A percentile compares a stretch with the other conserved stretches of the same genome.
These are phyloP conservation scores for Montipora cactus DNA, from an alignment of 64 coral and sea anemone species.

Conservation along the genomic window DNA sequence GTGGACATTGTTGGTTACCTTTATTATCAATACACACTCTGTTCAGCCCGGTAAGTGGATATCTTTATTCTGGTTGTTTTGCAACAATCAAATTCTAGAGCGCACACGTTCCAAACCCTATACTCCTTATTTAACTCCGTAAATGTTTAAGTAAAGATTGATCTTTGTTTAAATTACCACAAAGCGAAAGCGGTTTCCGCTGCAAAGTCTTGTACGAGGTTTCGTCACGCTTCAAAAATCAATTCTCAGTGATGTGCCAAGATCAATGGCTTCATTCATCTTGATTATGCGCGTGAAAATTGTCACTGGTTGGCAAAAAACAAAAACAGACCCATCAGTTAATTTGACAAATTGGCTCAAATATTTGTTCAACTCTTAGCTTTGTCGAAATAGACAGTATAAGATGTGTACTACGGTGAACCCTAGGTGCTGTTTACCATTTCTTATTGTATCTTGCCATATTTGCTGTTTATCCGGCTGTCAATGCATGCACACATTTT, in stretches of 20 bases:
- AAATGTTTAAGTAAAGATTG: conserved; percentile 2
- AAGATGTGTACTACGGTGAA: not conserved
- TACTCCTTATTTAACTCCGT: conserved; percentile 12
- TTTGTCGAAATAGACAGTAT: conserved; percentile 10
- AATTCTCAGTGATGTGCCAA: conserved; percentile 45
- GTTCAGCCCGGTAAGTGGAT: conserved; percentile 57
- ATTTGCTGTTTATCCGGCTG: conserved; percentile 47
- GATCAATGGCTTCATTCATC: conserved; percentile 54
- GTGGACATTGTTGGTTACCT: conserved; percentile 46
- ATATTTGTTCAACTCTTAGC: conserved; percentile 51
- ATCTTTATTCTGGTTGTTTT: conserved; percentile 42
- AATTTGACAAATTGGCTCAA: not conserved
- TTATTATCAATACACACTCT: conserved; percentile 39
- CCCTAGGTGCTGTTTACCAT: conserved; percentile 26
- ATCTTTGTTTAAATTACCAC: conserved; percentile 28
- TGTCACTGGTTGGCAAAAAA: not conserved
- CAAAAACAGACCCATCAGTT: not conserved
- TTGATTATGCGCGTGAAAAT: conserved; percentile 22
- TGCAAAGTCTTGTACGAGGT: conserved; percentile 21
- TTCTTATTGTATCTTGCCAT: conserved; percentile 31
- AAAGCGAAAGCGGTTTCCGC: conserved; percentile 23
- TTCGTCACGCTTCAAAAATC: conserved; percentile 57
- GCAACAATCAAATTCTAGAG: conserved; percentile 12
- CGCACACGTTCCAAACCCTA: not conserved
- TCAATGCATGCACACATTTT: conserved; percentile 7